Evolutionary conservation across 2,797 vertebrate species (phyloP).

Genomic region (Myotis planiceps): DNA sequence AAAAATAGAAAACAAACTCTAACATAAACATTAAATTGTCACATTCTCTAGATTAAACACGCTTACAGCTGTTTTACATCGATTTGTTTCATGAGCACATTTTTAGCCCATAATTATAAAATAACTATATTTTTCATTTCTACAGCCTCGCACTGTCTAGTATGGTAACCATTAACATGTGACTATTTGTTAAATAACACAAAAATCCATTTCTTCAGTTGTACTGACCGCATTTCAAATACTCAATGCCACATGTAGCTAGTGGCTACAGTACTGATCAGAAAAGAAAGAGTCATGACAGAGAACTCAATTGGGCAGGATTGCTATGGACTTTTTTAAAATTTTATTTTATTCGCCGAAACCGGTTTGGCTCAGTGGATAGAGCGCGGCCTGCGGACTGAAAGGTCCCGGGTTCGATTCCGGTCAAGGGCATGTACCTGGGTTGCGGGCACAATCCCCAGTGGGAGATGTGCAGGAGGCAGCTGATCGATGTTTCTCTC

Average conservation of each 20-base stretch:
- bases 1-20: constrained; percentile 29
- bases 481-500: too few relatives aligned
- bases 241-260: background rate
- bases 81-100: background rate
- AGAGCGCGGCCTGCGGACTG: too few relatives aligned
- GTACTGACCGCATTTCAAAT: constrained; percentile 1
- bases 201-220: background rate
- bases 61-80: constrained; percentile 11
- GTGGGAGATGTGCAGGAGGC: too few relatives aligned
- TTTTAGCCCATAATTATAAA: constrained; percentile 6
- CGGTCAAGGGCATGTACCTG: too few relatives aligned
- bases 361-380: too few relatives aligned
- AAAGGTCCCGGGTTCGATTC: too few relatives aligned
- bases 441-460: too few relatives aligned
- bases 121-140: constrained; percentile 10
- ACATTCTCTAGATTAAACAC: background rate
- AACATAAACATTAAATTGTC: background rate
- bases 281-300: background rate
- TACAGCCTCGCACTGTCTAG: background rate
- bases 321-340: background rate
- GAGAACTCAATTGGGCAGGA: background rate
- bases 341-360: too few relatives aligned
- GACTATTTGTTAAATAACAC: constrained; percentile 1
- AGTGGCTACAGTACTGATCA: background rate
- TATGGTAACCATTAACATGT: background rate